A percentile compares a stretch with the other conserved stretches of the same genome.
These are phyloP conservation scores for Chaetophractus vellerosus DNA, from an alignment of 2,797 vertebrate species.

Conservation along the genomic window DNA sequence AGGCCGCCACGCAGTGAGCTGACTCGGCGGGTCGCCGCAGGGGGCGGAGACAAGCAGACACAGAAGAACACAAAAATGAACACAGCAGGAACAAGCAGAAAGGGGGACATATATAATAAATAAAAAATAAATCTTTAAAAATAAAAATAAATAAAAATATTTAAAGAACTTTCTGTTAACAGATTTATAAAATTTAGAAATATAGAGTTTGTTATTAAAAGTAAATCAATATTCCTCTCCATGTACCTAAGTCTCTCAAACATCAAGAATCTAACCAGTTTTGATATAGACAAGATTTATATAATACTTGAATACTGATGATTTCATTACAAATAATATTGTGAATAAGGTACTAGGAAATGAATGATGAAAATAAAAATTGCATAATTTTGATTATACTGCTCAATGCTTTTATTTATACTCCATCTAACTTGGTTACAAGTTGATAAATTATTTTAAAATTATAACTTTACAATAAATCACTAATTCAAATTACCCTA, in stretches of 20 bases:
- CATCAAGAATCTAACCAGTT: not conserved
- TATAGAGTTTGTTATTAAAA: not conserved
- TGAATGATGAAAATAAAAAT: not conserved
- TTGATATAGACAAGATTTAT: not conserved
- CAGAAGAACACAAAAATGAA: no score
- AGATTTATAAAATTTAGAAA: not conserved
- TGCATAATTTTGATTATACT: not conserved
- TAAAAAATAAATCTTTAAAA: no score
- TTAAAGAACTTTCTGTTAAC: not conserved
- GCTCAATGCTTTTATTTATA: not conserved
- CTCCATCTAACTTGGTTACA: not conserved
- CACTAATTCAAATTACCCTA: not conserved
- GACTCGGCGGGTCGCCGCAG: no score
- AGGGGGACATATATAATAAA: no score
- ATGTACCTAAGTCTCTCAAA: not conserved
- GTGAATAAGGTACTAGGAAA: not conserved
- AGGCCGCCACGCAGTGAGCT: no score
- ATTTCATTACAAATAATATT: conserved; percentile 1
- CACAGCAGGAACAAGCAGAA: no score
- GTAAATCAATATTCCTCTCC: not conserved
- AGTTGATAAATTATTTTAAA: not conserved
- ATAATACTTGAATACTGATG: not conserved
- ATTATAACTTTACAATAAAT: not conserved
- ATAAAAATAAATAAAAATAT: no score
- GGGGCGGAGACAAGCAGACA: no score